Percentiles rank a stretch among this genome's conserved stretches.
phyloP scores from a whole-genome alignment of 2,113 vertebrate genomes.

The Anhinga rufa region DNA sequence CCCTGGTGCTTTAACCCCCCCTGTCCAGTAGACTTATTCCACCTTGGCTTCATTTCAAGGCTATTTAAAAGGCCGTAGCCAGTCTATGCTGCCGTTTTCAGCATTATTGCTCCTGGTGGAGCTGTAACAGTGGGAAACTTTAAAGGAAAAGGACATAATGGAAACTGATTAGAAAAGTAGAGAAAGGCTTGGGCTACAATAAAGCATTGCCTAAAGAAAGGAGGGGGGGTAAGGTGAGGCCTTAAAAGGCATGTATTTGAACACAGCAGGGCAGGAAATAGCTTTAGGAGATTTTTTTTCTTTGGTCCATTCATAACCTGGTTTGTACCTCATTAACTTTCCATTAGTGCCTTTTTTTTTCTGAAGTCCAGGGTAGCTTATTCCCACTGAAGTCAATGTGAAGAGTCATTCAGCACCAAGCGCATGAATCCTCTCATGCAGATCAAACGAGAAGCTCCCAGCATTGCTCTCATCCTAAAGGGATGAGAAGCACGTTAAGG shows the following conservation, averaged over 20 bases:
- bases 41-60: conserved; percentile 32
- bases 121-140: conserved; percentile 33
- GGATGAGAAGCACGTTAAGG: background rate
- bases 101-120: conserved; percentile 27
- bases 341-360: conserved; percentile 30
- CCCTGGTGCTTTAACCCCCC: background rate
- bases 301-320: conserved; percentile 54
- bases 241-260: conserved; percentile 11
- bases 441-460: background rate
- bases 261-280: conserved; percentile 57
- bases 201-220: conserved; percentile 26
- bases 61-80: background rate
- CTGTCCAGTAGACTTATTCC: background rate
- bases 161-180: conserved; percentile 55
- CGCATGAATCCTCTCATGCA: background rate
- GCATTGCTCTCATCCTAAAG: background rate
- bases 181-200: conserved; percentile 12
- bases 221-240: background rate
- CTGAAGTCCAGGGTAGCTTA: background rate
- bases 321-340: conserved; percentile 65
- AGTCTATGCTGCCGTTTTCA: background rate
- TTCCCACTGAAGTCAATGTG: conserved; percentile 36
- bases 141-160: conserved; percentile 48
- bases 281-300: conserved; percentile 40
- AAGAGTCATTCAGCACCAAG: background rate